Evolutionary conservation across 2,797 vertebrate species (phyloP).

Genomic region (Ceyx erithaca): DNA sequence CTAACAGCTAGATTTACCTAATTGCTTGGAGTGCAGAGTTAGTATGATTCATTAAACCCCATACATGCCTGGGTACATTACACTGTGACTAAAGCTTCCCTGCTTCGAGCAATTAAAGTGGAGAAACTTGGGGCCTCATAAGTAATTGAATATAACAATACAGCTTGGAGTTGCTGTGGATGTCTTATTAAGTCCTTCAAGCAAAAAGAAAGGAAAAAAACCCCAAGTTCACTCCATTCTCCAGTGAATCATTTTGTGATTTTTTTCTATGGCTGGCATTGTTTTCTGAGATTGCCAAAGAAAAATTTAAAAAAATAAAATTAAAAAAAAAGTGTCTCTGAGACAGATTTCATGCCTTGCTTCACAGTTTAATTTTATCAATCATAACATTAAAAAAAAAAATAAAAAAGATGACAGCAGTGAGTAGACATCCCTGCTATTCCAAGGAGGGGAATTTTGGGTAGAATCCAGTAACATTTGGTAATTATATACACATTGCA

Average conservation of each 20-base stretch:
- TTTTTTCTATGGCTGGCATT: not conserved
- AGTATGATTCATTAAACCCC: constrained; percentile 83
- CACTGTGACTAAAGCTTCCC: constrained; percentile 79
- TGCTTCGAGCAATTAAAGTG: constrained; percentile 78
- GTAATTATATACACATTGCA: constrained; percentile 79
- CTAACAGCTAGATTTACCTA: constrained; percentile 85
- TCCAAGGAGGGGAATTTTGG: constrained; percentile 68
- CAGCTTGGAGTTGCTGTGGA: constrained; percentile 65
- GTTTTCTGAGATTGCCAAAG: not conserved
- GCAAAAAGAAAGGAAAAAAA: not conserved
- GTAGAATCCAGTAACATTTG: constrained; percentile 51
- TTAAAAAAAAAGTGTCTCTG: not conserved
- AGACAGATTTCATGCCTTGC: constrained; percentile 55
- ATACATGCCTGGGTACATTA: constrained; percentile 79
- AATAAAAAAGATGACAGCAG: constrained; percentile 51
- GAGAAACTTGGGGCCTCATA: constrained; percentile 69
- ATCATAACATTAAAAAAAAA: constrained; percentile 63
- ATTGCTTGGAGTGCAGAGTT: constrained; percentile 83
- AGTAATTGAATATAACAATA: constrained; percentile 74
- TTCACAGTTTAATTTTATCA: constrained; percentile 71
- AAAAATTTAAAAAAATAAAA: not conserved
- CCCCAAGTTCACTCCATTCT: not conserved
- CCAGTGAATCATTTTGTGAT: not conserved
- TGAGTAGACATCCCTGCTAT: constrained; percentile 48
- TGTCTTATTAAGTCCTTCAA: constrained; percentile 68